Evolutionary conservation across 2,113 vertebrate genomes (phyloP).

Genomic region (Chrysemys picta): DNA sequence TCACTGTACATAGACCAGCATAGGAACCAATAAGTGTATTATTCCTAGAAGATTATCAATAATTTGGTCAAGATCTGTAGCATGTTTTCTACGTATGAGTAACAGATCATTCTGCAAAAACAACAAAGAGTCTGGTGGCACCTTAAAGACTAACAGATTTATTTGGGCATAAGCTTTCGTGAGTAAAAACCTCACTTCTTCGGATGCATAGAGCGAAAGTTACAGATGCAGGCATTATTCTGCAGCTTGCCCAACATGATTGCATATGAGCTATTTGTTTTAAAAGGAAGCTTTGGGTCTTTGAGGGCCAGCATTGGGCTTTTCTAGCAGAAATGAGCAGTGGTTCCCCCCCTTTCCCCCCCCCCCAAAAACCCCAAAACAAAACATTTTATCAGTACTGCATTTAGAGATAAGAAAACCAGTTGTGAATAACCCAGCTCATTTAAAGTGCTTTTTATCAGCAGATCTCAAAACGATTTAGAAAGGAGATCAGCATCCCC

Average conservation of each 20-base stretch:
- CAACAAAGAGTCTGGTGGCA: too few species aligned
- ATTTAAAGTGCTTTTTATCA: background rate
- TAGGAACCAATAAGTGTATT: background rate
- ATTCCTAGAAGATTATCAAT: background rate
- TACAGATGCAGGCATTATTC: background rate
- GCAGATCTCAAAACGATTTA: background rate
- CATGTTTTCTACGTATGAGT: background rate
- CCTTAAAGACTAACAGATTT: too few species aligned
- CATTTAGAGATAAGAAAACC: background rate
- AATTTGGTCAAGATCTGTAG: background rate
- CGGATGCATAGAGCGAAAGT: too few species aligned
- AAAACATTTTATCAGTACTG: background rate
- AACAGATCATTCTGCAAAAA: background rate
- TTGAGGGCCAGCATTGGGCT: background rate
- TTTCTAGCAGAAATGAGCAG: background rate
- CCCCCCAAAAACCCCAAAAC: background rate
- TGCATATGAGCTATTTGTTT: background rate
- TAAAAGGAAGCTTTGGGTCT: background rate
- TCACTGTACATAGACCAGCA: background rate
- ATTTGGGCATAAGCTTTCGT: too few species aligned
- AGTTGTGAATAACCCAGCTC: background rate
- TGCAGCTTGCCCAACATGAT: background rate
- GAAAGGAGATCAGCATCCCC: background rate
- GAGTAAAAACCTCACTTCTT: too few species aligned
- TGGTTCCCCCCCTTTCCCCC: background rate